Evolutionary conservation across 2,113 vertebrate species (phyloP).

Genomic region (Channa argus): DNA sequence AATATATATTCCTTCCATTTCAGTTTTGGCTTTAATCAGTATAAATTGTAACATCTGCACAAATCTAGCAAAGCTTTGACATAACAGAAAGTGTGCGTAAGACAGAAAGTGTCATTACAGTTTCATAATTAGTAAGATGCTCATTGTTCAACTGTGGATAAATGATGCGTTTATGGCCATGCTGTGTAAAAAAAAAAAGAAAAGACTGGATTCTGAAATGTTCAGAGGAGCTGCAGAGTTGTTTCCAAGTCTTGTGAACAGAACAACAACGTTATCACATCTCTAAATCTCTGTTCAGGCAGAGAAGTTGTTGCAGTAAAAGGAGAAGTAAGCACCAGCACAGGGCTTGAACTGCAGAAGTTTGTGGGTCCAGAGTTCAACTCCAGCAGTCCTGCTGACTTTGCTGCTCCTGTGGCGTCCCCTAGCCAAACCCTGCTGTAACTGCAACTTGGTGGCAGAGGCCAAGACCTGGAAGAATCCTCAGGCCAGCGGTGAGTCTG

Average conservation of each 20-base stretch:
- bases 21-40: neutral
- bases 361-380: slow-evolving; percentile 49
- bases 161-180: neutral
- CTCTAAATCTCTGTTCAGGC: neutral
- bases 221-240: neutral
- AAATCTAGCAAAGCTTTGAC: too few relatives aligned
- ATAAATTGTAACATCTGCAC: neutral
- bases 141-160: neutral
- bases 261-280: neutral
- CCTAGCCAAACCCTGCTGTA: slow-evolving; percentile 63
- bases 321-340: too few relatives aligned
- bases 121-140: too few relatives aligned
- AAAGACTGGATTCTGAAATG: neutral
- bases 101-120: too few relatives aligned
- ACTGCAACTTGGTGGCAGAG: slow-evolving; percentile 59
- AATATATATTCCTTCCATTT: neutral
- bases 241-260: neutral
- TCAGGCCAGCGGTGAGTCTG: neutral
- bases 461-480: slow-evolving; percentile 3
- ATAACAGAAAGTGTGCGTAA: neutral
- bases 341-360: neutral
- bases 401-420: slow-evolving; percentile 73
- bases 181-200: neutral
- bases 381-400: slow-evolving; percentile 6
- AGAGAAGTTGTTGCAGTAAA: neutral